Percentiles rank a stretch among this genome's conserved stretches.
Evolutionary conservation across 2,797 vertebrate genomes (phyloP).

Genomic region (Hippocampus kuda): DNA sequence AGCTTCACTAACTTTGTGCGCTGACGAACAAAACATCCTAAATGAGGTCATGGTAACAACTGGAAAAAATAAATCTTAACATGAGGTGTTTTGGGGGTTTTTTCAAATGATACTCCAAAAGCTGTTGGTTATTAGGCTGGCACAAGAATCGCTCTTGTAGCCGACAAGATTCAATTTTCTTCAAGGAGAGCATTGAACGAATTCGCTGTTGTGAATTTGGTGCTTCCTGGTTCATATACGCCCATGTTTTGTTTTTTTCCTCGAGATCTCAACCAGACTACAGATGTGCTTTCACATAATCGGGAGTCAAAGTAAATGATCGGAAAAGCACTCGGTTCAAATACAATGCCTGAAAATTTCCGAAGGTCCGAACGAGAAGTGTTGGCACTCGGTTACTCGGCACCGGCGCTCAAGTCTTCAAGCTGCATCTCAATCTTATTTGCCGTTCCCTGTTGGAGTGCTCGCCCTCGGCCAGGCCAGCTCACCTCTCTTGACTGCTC

Average conservation of each 20-base stretch:
- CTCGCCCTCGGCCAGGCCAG: not conserved
- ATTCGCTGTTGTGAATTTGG: not conserved
- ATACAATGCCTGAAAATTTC: not conserved
- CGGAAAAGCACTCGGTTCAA: not conserved
- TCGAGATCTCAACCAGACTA: not conserved
- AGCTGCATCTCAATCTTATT: slow-evolving; percentile 44
- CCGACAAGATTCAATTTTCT: not conserved
- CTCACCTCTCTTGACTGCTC: slow-evolving; percentile 51
- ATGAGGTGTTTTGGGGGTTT: too few relatives aligned
- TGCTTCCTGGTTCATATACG: not conserved
- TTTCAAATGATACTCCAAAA: too few relatives aligned
- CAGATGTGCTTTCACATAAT: not conserved
- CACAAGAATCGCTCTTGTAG: too few relatives aligned
- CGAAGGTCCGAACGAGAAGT: not conserved
- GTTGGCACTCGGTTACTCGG: not conserved
- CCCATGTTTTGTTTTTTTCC: too few relatives aligned
- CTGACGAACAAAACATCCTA: not conserved
- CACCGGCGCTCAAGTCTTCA: slow-evolving; percentile 18
- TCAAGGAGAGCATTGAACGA: not conserved
- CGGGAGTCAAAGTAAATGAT: not conserved
- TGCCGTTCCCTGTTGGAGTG: slow-evolving; percentile 30
- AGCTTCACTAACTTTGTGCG: not conserved
- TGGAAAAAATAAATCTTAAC: too few relatives aligned
- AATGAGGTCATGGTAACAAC: too few relatives aligned
- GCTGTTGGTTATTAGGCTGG: too few relatives aligned